Conservation (phyloP, 2,888 invertebrate genomes). For the Pseudanteris insignis region DNA sequence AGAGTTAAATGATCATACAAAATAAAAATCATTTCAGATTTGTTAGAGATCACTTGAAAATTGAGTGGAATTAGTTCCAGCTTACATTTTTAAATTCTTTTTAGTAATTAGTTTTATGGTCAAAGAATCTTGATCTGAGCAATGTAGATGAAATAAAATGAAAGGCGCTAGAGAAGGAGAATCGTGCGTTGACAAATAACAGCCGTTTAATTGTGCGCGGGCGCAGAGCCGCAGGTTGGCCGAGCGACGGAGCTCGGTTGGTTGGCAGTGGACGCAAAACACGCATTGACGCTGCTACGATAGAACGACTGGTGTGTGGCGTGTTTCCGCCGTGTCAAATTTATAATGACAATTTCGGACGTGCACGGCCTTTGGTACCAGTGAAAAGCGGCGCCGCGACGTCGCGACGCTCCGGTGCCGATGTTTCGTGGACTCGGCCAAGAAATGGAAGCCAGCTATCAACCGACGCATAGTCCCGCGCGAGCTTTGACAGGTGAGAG, state of each 20-base stretch:
- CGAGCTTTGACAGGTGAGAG: constrained; percentile 65
- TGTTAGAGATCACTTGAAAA: too few species aligned
- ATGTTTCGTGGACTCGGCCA: too few species aligned
- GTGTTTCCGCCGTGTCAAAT: not conserved
- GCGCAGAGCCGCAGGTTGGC: not conserved
- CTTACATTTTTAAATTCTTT: too few species aligned
- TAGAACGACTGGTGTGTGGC: constrained; percentile 5
- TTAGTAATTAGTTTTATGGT: too few species aligned
- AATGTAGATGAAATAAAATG: too few species aligned
- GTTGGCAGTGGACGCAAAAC: not conserved
- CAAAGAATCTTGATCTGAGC: too few species aligned
- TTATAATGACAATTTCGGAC: constrained; percentile 11
- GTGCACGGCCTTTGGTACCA: not conserved
- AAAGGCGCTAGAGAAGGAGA: too few species aligned
- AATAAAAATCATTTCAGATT: too few species aligned
- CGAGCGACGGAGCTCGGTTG: not conserved
- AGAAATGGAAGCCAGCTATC: constrained; percentile 65
- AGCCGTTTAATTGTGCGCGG: too few species aligned
- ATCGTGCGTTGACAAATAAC: too few species aligned
- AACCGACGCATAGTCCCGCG: constrained; percentile 63
- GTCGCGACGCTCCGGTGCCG: not conserved
- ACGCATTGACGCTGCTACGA: constrained; percentile 9
- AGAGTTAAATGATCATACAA: too few species aligned
- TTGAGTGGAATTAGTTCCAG: too few species aligned
- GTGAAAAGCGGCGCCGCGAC: constrained; percentile 15